phyloP scores from a whole-genome alignment of 2,113 vertebrate species.

The Rutilus rutilus region DNA sequence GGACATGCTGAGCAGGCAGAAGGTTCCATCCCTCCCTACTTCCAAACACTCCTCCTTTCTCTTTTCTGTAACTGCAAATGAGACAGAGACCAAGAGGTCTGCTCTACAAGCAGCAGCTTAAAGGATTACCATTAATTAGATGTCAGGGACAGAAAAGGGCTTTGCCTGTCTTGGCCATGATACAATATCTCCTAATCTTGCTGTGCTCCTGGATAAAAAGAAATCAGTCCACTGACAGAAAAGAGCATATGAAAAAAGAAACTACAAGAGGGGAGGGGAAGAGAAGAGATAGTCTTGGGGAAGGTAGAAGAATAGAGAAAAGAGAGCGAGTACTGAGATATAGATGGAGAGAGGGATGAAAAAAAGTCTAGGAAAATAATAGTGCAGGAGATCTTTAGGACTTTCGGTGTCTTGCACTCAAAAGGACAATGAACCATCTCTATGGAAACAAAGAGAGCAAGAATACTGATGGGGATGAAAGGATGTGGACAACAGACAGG shows the following conservation, averaged over 20 bases:
- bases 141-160: slow-evolving; percentile 73
- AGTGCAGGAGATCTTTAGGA: slow-evolving; percentile 66
- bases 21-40: slow-evolving; percentile 52
- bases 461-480: slow-evolving; percentile 66
- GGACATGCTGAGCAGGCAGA: slow-evolving; percentile 70
- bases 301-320: slow-evolving; percentile 37
- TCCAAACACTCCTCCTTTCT: slow-evolving; percentile 59
- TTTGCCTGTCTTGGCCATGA: slow-evolving; percentile 84
- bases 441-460: slow-evolving; percentile 61
- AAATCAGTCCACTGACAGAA: slow-evolving; percentile 82
- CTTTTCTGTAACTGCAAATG: slow-evolving; percentile 73
- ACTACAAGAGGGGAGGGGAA: slow-evolving; percentile 55
- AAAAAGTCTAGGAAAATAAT: slow-evolving; percentile 36
- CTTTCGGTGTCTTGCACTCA: slow-evolving; percentile 47
- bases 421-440: slow-evolving; percentile 69
- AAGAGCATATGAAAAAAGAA: slow-evolving; percentile 68
- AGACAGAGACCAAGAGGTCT: slow-evolving; percentile 74
- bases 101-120: slow-evolving; percentile 81
- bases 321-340: slow-evolving; percentile 29
- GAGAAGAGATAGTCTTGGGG: slow-evolving; percentile 62
- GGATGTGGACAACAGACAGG: slow-evolving; percentile 55
- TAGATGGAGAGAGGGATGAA: slow-evolving; percentile 42
- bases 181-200: slow-evolving; percentile 87
- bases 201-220: slow-evolving; percentile 80
- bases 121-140: slow-evolving; percentile 93